Percentiles rank a stretch among this genome's conserved stretches.
Conservation (phyloP, 2,888 invertebrate species). For the Drosophila borealis region DNA sequence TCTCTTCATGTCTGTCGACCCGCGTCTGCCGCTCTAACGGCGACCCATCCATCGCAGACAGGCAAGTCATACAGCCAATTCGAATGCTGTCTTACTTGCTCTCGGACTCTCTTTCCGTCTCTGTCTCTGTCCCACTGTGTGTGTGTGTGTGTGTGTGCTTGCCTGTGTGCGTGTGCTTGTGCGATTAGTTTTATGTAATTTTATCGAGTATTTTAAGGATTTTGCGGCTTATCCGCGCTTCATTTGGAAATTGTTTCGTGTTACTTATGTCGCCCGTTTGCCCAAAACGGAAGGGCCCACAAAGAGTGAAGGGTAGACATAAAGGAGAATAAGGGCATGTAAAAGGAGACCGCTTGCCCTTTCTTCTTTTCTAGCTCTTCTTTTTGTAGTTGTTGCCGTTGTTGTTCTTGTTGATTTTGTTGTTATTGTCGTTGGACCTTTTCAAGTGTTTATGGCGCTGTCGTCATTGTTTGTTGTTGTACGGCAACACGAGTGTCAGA, state of each 20-base stretch:
- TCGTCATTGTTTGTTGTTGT: constrained; percentile 62
- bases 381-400: constrained; percentile 42
- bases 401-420: constrained; percentile 18
- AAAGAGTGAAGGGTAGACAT: constrained; percentile 19
- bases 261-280: constrained; percentile 69
- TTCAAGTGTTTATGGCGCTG: constrained; percentile 70
- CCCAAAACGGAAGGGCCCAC: constrained; percentile 40
- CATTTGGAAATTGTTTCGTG: constrained; percentile 80
- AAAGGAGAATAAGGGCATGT: constrained; percentile 42
- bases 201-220: constrained; percentile 84
- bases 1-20: constrained; percentile 54
- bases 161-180: constrained; percentile 69
- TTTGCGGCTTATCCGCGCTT: constrained; percentile 81
- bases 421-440: constrained; percentile 42
- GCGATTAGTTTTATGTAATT: constrained; percentile 84
- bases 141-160: constrained; percentile 21
- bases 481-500: constrained; percentile 49
- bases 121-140: not conserved
- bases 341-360: constrained; percentile 52
- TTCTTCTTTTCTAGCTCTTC: constrained; percentile 31
- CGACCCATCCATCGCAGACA: constrained; percentile 43
- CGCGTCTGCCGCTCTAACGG: constrained; percentile 29
- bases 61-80: constrained; percentile 59
- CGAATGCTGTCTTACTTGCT: constrained; percentile 24
- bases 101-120: constrained; percentile 15